Conservation (phyloP, 2,888 invertebrate species). For the Arenicola marina region DNA sequence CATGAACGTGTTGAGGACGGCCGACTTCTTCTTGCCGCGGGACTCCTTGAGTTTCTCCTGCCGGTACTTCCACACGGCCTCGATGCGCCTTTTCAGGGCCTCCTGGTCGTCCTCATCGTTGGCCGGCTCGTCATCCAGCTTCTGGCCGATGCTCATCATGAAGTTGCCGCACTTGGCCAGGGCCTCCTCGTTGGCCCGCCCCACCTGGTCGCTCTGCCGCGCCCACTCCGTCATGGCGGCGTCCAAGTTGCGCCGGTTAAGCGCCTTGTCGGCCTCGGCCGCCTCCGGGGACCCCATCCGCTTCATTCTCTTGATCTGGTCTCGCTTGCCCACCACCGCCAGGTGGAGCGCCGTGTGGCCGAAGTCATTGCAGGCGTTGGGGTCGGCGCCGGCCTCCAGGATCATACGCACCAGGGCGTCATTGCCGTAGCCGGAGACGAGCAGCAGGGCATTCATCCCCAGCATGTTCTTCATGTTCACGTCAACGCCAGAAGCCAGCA, state of each 20-base stretch:
- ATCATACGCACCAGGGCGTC: constrained; percentile 31
- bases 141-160: constrained; percentile 34
- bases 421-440: constrained; percentile 39
- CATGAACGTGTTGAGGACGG: constrained; percentile 25
- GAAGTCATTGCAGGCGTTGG: constrained; percentile 36
- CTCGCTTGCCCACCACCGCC: constrained; percentile 33
- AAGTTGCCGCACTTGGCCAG: constrained; percentile 25
- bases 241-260: constrained; percentile 36
- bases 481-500: constrained; percentile 32
- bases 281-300: constrained; percentile 15
- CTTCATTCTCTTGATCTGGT: constrained; percentile 28
- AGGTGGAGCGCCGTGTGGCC: constrained; percentile 39
- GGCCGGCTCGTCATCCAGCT: constrained; percentile 21
- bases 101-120: constrained; percentile 29
- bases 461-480: constrained; percentile 40
- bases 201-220: constrained; percentile 12
- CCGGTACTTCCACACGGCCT: constrained; percentile 32
- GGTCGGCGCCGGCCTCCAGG: constrained; percentile 33
- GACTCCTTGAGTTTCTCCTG: constrained; percentile 21
- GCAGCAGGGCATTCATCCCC: constrained; percentile 37
- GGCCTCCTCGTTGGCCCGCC: constrained; percentile 11
- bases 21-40: constrained; percentile 24
- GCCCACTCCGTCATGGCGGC: constrained; percentile 34
- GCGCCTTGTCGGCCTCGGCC: constrained; percentile 18
- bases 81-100: constrained; percentile 31